phyloP scores from a whole-genome alignment of 2,888 invertebrate genomes.

The Lottia gigantea region DNA sequence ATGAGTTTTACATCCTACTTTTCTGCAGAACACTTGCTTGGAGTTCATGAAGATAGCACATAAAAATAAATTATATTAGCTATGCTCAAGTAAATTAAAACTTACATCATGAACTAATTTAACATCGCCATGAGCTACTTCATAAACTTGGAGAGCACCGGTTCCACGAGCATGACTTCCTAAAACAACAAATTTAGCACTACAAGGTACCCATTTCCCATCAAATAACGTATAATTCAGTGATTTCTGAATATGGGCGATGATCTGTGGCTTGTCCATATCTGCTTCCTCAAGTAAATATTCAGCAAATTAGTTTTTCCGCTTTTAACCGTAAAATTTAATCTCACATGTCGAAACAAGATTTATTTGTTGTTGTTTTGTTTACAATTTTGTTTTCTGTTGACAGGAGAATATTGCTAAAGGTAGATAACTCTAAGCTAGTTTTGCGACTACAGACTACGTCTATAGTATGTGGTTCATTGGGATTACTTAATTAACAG shows the following conservation, averaged over 20 bases:
- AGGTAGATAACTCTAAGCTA: no score
- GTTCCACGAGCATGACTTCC: constrained; percentile 87
- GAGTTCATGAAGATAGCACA: no score
- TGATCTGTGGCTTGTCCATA: constrained; percentile 89
- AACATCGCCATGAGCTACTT: constrained; percentile 76
- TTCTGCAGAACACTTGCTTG: no score
- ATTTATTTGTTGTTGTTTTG: background rate
- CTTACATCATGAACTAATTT: constrained; percentile 72
- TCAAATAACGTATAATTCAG: constrained; percentile 89
- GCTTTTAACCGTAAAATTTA: background rate
- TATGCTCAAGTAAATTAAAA: background rate
- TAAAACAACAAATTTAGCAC: constrained; percentile 89
- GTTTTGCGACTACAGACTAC: no score
- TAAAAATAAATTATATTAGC: no score
- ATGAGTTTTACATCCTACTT: no score
- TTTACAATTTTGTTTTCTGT: no score
- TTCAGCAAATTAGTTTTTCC: background rate
- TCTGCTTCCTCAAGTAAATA: background rate
- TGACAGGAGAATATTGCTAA: no score
- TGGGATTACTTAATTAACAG: no score
- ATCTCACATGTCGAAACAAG: constrained; percentile 19
- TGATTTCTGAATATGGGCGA: constrained; percentile 85
- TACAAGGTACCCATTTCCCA: constrained; percentile 94
- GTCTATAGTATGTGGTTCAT: no score
- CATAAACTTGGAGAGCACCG: constrained; percentile 80